Evolutionary conservation across 2,113 vertebrate species (phyloP), one percentile per base, ranked within the genome.

Genomic region (Orycteropus afer): DNA sequence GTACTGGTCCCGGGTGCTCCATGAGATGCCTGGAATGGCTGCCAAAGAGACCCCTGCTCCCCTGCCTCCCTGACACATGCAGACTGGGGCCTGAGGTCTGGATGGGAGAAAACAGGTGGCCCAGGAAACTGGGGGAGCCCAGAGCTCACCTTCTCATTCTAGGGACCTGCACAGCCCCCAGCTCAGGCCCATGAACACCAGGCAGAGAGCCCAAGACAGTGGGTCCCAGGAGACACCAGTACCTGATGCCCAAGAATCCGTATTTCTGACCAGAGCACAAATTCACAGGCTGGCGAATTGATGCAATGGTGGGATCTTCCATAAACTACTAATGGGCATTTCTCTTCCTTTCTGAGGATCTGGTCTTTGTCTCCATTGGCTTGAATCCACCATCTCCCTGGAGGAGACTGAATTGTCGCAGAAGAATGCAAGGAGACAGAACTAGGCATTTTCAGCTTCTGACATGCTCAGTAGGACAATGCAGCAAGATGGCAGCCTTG

Each of bases 151-250:
- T 34, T 53, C 88, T 51, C 59, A 40, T 45, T 45, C 22, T 25
- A 18, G 83, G 23, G 83, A 32, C 32, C 23, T 86, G 47, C 32
- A 7, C 15, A 5, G 69, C 55, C 55, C 10, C 32, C 10, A 29
- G 63, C 78, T 71, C 15, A 32, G 25, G 45, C 45, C 2, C 15
- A 0, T 7, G 49, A 49, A 37, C 6, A 27, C 14, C 14, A 17
- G 1, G 14, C 11, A 37, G 4, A 5, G 40, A 40, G n/a, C 40
- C 57, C 9, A 12, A 27, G 53, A 18, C 0, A 23, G 29, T 1
- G 55, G 22, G 22, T 6, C 55, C 78, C 55, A 40, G 69, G 53
- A 1, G n/a, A 15, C 51, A 47, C 17, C 2, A 18, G 23, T 3
- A 3, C 40, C 47, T 25, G 11, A 14, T 14, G 23, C 34, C 18